These are phyloP conservation scores for Psophia crepitans DNA, from an alignment of 2,113 vertebrate species.

Conservation along the genomic window DNA sequence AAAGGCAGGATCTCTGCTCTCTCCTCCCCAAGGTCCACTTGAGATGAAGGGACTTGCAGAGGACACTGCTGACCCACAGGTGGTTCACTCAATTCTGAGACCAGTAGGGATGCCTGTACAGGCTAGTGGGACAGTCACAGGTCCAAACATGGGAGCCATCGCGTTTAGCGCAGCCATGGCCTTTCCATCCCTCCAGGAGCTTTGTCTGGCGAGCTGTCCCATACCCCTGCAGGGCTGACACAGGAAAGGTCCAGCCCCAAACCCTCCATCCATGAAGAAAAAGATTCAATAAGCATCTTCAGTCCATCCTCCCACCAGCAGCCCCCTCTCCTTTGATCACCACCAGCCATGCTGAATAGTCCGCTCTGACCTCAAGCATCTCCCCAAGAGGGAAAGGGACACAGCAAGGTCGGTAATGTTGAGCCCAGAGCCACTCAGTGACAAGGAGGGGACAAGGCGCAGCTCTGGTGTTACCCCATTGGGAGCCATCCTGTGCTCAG, in stretches of 20 bases:
- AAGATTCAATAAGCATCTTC: background rate
- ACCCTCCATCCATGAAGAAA: background rate
- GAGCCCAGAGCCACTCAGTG: background rate
- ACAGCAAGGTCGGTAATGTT: accelerated
- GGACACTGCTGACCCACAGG: background rate
- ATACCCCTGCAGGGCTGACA: background rate
- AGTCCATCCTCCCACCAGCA: background rate
- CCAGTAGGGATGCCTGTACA: background rate
- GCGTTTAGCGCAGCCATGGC: background rate
- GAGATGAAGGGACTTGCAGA: background rate
- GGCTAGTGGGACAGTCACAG: background rate
- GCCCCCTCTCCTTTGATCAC: background rate
- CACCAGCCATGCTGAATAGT: background rate
- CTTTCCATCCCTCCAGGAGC: background rate
- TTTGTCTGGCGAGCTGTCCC: background rate
- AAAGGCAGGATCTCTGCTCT: background rate
- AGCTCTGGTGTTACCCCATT: accelerated
- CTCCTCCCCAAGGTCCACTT: background rate
- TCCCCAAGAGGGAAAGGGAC: background rate
- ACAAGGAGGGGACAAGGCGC: background rate
- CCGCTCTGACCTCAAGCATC: accelerated
- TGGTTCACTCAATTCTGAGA: accelerated
- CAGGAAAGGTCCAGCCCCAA: background rate
- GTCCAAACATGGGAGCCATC: background rate
- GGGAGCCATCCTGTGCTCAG: accelerated